phyloP scores from a whole-genome alignment of 2,888 invertebrate genomes.

The Tiliacea citrago region DNA sequence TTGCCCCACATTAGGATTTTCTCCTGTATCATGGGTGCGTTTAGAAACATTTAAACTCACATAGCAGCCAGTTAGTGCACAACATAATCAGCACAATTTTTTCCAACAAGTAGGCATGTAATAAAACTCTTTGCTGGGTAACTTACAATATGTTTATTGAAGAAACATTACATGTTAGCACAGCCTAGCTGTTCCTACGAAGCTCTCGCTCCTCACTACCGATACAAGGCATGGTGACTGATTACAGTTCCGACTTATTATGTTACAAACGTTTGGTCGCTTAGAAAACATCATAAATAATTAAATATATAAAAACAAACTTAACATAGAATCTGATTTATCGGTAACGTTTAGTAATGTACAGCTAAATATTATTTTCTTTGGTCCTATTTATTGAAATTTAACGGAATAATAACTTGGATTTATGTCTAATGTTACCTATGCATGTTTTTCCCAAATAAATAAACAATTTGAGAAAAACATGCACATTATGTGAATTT shows the following conservation, averaged over 20 bases:
- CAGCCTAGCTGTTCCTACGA: conserved; percentile 88
- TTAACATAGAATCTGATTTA: background rate
- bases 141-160: conserved; percentile 88
- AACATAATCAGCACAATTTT: too few relatives aligned
- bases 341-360: background rate
- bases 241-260: conserved; percentile 68
- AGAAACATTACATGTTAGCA: conserved; percentile 86
- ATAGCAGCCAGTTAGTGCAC: too few relatives aligned
- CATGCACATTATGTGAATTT: background rate
- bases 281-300: conserved; percentile 37
- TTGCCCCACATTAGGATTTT: too few relatives aligned
- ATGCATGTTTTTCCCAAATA: background rate
- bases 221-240: conserved; percentile 81
- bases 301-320: background rate
- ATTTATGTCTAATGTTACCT: background rate
- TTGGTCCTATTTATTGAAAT: background rate
- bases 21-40: too few relatives aligned
- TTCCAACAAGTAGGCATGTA: background rate
- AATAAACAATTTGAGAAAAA: background rate
- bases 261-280: conserved; percentile 37
- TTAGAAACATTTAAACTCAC: too few relatives aligned
- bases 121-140: conserved; percentile 74
- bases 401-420: background rate
- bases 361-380: background rate
- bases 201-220: conserved; percentile 79